Evolutionary conservation across 2,113 vertebrate genomes (phyloP), one percentile per base, ranked within the genome.

Genomic region (Nymphicus hollandicus): DNA sequence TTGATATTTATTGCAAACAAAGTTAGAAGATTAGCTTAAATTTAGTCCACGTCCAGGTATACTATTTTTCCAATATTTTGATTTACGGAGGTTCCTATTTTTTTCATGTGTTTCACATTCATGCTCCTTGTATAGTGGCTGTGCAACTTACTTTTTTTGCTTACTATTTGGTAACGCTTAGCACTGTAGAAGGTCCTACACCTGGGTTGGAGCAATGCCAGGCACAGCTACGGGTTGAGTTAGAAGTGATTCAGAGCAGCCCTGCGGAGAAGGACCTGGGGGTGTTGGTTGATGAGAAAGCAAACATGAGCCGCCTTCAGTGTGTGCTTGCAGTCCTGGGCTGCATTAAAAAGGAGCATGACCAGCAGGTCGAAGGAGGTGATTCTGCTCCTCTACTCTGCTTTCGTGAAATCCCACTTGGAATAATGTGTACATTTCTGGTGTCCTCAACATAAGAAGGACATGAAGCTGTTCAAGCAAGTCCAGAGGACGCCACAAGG

Each of bases 81-180:
- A 37, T 89, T 81, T 87, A 24, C 6, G 17, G 20, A 58, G 4
- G 2, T 80, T 87, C 8, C 19, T 3, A 0, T 46, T 80, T 50
- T 76, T 43, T 55, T 69, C 2, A 6, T 10, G 9, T 44, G 16
- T 72, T 90, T 92, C 35, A 70, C 10, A 6, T 24, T 17, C n/a
- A 13, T 53, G 3, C 7, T 68, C 2, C 65, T 68, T 58, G 11
- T 44, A 23, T 41, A 79, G 7, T 66, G 22, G 13, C 14, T 76
- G 25, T 0, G 0, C 23, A 68, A 63, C 17, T 39, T 33, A 5
- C 0, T 46, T 73, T 80, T 86, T 89, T 50, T 16, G 33, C 2
- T 73, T 89, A 43, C 37, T 66, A 33, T 8, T 56, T 35, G 2
- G 9, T 69, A 27, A 53, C 49, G 41, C 15, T 50, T 81, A 31